Base-by-base conservation (phyloP, 2,888 invertebrate species). In the Sisyra terminalis region DNA sequence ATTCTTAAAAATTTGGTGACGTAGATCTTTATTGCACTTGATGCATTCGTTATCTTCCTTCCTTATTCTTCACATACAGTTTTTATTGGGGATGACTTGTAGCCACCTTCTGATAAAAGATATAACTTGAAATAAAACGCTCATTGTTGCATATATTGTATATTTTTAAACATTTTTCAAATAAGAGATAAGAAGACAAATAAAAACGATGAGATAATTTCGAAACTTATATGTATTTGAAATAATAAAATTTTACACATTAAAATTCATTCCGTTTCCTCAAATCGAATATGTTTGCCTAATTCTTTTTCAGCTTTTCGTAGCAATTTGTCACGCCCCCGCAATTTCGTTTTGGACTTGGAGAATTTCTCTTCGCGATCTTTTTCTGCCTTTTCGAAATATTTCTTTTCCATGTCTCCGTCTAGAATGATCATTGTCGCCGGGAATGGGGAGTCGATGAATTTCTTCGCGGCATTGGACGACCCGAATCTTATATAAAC, bases 351-450 rank as follows among this genome's bases (percentile, higher is more conserved):
- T 37, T 57, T 58, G 6, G 56, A 49, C 45, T 66, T 66, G 10
- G 61, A 57, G 29, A 67, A 57, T 54, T 74, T 76, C 4, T 65
- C 60, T 41, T 66, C 63, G 46, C 77, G 66, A 54, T 78, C 78
- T 9, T 61, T 60, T 48, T 69, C 65, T 31, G 89, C 80, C 55
- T 82, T 83, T 13, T 74, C 61, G 89, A 90, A 92, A 61, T 93
- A 92, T 15, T 65, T 61, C 30, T 68, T 64, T 57, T 90, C 90
- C 47, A 79, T 80, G 2, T 75, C 68, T 1, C 76, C 83, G 48
- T 61, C 51, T 43, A 76, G 51, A 9, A 75, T 57, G 48, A 56
- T 37, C 58, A 47, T 40, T 54, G 53, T 29, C 50, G 73, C 71
- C 36, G 68, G 63, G 43, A 59, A 60, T 0, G 67, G 53, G 0